Evolutionary conservation across 2,888 invertebrate species (phyloP).

Genomic region (Lasius fuliginosus): DNA sequence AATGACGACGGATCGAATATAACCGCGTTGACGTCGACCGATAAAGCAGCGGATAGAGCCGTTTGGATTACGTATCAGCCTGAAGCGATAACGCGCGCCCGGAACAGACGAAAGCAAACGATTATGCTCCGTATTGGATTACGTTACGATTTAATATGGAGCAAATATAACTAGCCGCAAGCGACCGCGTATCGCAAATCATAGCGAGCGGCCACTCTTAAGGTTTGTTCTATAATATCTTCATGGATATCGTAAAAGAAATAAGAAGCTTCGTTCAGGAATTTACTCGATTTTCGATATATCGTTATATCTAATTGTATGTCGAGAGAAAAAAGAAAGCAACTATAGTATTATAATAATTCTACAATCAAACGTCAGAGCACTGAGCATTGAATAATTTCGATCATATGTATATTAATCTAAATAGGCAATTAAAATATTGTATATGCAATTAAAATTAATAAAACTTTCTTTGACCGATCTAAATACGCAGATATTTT

Average conservation of each 20-base stretch:
- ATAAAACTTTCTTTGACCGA: background rate
- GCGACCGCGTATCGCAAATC: constrained; percentile 22
- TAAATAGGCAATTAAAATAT: no score
- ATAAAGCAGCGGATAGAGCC: constrained; percentile 71
- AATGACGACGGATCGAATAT: constrained; percentile 67
- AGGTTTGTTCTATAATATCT: background rate
- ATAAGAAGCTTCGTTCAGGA: background rate
- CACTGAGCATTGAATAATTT: background rate
- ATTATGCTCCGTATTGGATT: constrained; percentile 53
- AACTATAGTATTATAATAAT: background rate
- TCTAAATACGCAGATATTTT: background rate
- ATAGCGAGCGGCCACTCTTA: background rate
- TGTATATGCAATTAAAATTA: constrained; percentile 1
- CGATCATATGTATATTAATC: background rate
- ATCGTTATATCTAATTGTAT: background rate
- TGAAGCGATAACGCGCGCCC: constrained; percentile 58
- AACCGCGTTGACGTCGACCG: constrained; percentile 74
- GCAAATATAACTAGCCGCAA: constrained; percentile 16
- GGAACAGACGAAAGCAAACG: constrained; percentile 54
- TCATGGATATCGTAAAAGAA: background rate
- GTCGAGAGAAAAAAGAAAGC: background rate
- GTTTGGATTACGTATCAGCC: constrained; percentile 71
- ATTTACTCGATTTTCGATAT: background rate
- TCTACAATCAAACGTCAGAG: background rate
- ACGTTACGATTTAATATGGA: constrained; percentile 52